Base-by-base conservation (phyloP, 2,113 vertebrate genomes). In the Myxocyprinus asiaticus region DNA sequence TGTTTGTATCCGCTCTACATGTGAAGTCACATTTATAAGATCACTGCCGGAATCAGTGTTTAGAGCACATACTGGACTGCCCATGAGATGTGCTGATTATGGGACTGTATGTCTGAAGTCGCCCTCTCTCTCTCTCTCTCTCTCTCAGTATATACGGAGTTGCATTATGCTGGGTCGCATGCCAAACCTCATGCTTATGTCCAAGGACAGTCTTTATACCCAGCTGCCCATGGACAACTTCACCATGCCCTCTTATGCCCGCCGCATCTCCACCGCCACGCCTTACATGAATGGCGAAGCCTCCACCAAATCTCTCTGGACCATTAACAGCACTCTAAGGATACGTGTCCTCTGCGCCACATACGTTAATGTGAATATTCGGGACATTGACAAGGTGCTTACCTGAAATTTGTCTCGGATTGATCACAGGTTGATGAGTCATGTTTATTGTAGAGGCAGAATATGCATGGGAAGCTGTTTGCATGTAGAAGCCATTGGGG, bases 171-270 rank as follows among this genome's bases (percentile, higher is more conserved):
- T 99, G 66, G 92, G 93, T 66, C 95, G 97, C 86, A 94, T 99
- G 96, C 97, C 97, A 51, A 98, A 98, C 89, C 91, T 99, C 89
- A 99, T 99, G 97, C 88, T 99, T 70, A 99, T 98, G 97, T 95
- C 97, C 0, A 99, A 99, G 89, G 97, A 99, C 89, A 98, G 97
- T 89, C 91, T 99, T 9, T 98, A 99, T 84, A 94, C 91, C 0
- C 97, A 99, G 88, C 88, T 99, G 84, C 97, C 97, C 0, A 92
- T 94, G 82, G 97, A 98, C 83, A 96, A 92, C 80, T 99, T 98
- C 59, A 96, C 96, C 77, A 97, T 99, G 96, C 97, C 97, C 0
- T 99, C 97, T 0, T 98, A 99, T 50, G 96, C 96, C 3, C 91
- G 97, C n/a, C 94, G 97, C 47, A 98, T 99, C 90, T 99, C 97